Evolutionary conservation across 2,113 vertebrate genomes (phyloP).

Genomic region (Gallinago paraguaiae): DNA sequence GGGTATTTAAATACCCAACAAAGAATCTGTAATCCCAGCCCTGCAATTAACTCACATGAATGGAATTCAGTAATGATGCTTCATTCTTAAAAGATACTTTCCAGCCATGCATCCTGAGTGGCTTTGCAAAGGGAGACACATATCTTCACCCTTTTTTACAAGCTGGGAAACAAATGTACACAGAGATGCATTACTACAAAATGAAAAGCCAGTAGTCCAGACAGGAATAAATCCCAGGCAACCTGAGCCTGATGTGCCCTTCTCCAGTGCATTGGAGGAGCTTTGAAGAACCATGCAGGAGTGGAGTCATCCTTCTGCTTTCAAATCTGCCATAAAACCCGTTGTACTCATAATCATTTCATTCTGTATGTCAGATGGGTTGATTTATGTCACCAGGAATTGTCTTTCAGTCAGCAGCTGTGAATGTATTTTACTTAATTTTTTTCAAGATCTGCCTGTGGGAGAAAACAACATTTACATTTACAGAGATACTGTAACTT

Average conservation of each 20-base stretch:
- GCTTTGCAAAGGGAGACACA: neutral
- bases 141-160: neutral
- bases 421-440: neutral
- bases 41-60: neutral
- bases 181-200: neutral
- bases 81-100: neutral
- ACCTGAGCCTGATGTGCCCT: neutral
- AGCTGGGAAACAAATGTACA: neutral
- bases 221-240: neutral
- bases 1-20: slow-evolving; percentile 3
- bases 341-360: neutral
- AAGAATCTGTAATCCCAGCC: neutral
- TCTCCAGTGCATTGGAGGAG: neutral
- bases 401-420: neutral
- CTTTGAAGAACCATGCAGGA: neutral
- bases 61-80: neutral
- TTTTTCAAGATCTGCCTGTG: neutral
- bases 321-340: neutral
- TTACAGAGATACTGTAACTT: neutral
- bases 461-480: neutral
- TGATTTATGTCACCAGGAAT: neutral
- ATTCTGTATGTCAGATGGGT: neutral
- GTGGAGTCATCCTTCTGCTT: neutral
- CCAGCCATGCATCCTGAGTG: neutral
- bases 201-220: neutral